phyloP scores from a whole-genome alignment of 1,140 invertebrate species.

The Globodera ellingtonae region DNA sequence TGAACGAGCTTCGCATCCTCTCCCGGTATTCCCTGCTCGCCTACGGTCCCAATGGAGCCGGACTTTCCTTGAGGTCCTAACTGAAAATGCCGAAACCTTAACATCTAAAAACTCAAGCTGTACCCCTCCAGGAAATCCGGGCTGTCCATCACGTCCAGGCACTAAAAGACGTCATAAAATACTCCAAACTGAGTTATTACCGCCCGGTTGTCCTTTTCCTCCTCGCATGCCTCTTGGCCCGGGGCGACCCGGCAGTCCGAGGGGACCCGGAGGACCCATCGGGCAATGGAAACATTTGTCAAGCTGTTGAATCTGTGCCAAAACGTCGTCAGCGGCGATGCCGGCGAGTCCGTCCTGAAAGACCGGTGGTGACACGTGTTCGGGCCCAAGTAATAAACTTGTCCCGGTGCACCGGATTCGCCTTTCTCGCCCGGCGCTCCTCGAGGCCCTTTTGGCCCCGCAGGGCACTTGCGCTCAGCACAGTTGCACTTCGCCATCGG shows the following conservation, averaged over 20 bases:
- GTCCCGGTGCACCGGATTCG: conserved; percentile 44
- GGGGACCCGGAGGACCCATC: conserved; percentile 45
- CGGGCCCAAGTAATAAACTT: conserved; percentile 3
- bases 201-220: conserved; percentile 32
- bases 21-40: conserved; percentile 42
- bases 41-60: conserved; percentile 43
- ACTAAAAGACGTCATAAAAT: conserved; percentile 41
- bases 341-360: conserved; percentile 47
- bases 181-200: conserved; percentile 9
- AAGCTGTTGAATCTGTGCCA: conserved; percentile 33
- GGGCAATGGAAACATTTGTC: conserved; percentile 59
- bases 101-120: conserved; percentile 11
- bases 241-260: conserved; percentile 45
- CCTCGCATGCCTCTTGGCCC: conserved; percentile 59
- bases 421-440: conserved; percentile 45
- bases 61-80: conserved; percentile 49
- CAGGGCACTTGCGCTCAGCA: conserved; percentile 48
- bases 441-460: conserved; percentile 47
- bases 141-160: conserved; percentile 52
- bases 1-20: conserved; percentile 49
- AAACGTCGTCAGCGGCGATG: conserved; percentile 50
- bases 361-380: too few relatives aligned
- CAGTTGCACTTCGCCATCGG: conserved; percentile 48
- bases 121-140: conserved; percentile 40
- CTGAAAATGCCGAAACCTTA: conserved; percentile 36